Evolutionary conservation across 2,888 invertebrate species (phyloP).

Genomic region (Acrocyrtus sp.): DNA sequence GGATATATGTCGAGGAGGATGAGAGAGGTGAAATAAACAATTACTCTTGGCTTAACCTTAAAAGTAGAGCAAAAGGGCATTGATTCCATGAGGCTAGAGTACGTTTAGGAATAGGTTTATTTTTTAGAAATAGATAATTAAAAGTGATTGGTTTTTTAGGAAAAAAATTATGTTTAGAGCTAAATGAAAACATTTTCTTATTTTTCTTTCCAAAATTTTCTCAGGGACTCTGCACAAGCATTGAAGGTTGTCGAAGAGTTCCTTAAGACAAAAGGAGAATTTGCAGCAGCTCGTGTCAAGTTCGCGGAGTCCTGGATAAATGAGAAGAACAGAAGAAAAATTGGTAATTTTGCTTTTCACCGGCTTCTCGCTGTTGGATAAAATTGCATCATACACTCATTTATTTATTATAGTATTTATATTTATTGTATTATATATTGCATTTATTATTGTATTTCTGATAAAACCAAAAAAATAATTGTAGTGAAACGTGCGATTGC

Average conservation of each 20-base stretch:
- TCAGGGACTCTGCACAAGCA: slow-evolving; percentile 47
- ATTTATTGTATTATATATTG: neutral
- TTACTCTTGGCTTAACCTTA: slow-evolving; percentile 4
- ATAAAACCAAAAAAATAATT: no score
- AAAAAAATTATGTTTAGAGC: neutral
- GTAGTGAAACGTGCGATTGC: slow-evolving; percentile 54
- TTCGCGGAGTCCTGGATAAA: slow-evolving; percentile 56
- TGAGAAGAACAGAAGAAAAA: slow-evolving; percentile 54
- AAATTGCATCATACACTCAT: slow-evolving; percentile 9
- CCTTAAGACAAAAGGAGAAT: slow-evolving; percentile 47
- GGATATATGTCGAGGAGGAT: no score
- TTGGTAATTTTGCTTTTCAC: slow-evolving; percentile 50
- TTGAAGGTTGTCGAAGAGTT: slow-evolving; percentile 52
- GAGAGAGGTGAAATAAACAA: neutral
- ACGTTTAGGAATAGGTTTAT: no score
- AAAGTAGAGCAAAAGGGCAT: slow-evolving; percentile 27
- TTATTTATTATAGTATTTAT: no score
- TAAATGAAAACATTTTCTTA: neutral
- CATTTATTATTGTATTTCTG: slow-evolving; percentile 1
- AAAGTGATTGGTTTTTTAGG: no score
- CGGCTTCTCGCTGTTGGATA: slow-evolving; percentile 50
- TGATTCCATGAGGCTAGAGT: no score
- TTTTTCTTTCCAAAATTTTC: neutral
- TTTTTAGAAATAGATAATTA: slow-evolving; percentile 1
- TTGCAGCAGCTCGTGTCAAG: slow-evolving; percentile 46